Conservation (phyloP, 2,888 invertebrate species). For the Cheiracanthium punctorium region DNA sequence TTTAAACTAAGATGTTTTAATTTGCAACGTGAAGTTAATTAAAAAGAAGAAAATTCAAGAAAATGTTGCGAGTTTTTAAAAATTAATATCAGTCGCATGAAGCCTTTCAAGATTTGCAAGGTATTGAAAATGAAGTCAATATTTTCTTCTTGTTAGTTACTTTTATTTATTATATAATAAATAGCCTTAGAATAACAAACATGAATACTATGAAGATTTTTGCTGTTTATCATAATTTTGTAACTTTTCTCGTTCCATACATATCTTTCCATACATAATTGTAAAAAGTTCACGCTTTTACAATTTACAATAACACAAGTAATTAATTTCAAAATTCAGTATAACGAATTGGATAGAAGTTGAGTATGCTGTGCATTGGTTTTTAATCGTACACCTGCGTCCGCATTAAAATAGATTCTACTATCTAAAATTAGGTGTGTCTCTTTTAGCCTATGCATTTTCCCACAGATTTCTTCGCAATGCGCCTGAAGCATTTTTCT, state of each 20-base stretch:
- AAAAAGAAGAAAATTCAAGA: too few relatives aligned
- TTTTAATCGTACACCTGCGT: neutral
- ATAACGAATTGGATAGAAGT: neutral
- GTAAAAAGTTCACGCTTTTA: neutral
- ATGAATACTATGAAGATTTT: too few relatives aligned
- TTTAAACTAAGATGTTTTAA: too few relatives aligned
- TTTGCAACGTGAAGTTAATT: too few relatives aligned
- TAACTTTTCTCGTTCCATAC: neutral
- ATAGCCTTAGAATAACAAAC: too few relatives aligned
- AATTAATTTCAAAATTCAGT: neutral
- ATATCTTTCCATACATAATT: neutral
- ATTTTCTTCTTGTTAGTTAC: too few relatives aligned
- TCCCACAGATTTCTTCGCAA: neutral
- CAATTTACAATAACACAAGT: neutral
- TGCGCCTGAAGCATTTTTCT: neutral
- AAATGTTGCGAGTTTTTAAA: too few relatives aligned
- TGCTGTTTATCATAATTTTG: neutral
- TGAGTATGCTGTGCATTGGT: neutral
- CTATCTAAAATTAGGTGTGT: neutral
- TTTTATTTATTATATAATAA: too few relatives aligned
- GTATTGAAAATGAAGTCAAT: too few relatives aligned
- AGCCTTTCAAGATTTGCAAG: too few relatives aligned
- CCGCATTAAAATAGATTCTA: neutral
- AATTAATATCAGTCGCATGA: too few relatives aligned
- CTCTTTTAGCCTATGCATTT: neutral